Base-by-base conservation (phyloP, 2,888 invertebrate species). In the Diarsia brunnea region DNA sequence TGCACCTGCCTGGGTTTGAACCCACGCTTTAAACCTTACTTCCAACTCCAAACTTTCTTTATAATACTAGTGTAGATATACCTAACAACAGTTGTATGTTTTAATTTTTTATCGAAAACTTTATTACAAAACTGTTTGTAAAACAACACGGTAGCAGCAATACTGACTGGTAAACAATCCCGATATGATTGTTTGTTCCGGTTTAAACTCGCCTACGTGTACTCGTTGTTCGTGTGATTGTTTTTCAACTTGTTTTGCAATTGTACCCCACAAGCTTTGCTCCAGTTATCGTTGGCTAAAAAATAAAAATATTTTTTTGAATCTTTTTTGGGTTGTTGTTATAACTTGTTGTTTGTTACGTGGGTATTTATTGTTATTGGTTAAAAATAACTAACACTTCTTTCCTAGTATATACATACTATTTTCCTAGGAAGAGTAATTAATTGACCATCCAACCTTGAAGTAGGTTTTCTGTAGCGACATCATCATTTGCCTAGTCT, bases 181-280 rank as follows among this genome's bases (percentile, higher is more conserved):
- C 58, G 65, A 27, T 69, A 73, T 78, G 69, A 79, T 79, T 84
- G 77, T 78, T 78, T 55, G 63, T 71, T 85, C 58, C 60, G 55
- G 31, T 65, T 66, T 60, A 19, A 84, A 78, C 79, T 82, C 65
- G 65, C 68, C 45, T 49, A 69, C 80, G 67, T 65, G 73, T 49
- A 63, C 55, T 60, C 24, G 27, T 64, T 73, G 27, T 67, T 73
- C 14, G 63, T 67, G n/a, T 31, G 45, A 82, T 82, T 67, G 65
- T 70, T 79, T 75, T 69, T 38, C 55, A 65, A 69, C 79, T 76
- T 53, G 73, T 78, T 78, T 66, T 51, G 24, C 53, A 55, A 71
- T 79, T 73, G 74, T 76, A 71, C 45, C 49, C 45, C 49, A 16
- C 76, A 71, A 75, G 65, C 51, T 60, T 69, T 65, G 67, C 49